Base-by-base conservation (phyloP, 2,888 invertebrate genomes). In the Drosophila prostipennis region DNA sequence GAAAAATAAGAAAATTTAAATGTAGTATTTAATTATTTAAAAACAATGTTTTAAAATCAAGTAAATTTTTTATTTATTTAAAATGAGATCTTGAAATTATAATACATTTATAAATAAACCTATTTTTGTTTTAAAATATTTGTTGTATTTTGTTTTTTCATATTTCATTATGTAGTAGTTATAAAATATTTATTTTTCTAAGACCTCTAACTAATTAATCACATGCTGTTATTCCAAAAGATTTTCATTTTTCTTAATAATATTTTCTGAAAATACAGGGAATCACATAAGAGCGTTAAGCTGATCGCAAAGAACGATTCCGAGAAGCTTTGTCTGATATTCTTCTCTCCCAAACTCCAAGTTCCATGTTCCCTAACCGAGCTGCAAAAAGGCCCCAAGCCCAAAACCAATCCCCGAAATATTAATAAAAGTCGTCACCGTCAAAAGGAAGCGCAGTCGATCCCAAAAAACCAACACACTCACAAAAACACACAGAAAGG, bases 371-470 rank as follows among this genome's bases (percentile, higher is more conserved):
- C 67, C 40, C 67, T 55, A 42, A 19, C 39, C 14, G 43, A 42
- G 55, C 16, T 58, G 54, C 32, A 56, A 37, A 64, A 43, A 63
- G 43, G 42, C 57, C 72, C 64, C 68, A 60, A 58, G 64, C 76
- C 59, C 69, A 75, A 68, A 74, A 76, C 76, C 82, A 81, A 81
- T 65, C 81, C 87, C 82, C 87, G 74, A 82, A 74, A 82, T 84
- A 87, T 82, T 82, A 87, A 82, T 82, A 82, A 84, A 82, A 82
- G 81, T 87, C 82, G 87, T 82, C 82, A 82, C 77, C 87, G 87
- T 80, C 82, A 87, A 79, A 87, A 74, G 81, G 81, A 82, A 82
- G 81, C 81, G 84, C 77, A 86, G 77, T 74, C 73, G 63, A 83
- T 58, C 63, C 74, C 79, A 77, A 74, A 68, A 43, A 48, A 49